Conservation (phyloP, 2,113 vertebrate genomes). For the Erythrolamprus reginae region DNA sequence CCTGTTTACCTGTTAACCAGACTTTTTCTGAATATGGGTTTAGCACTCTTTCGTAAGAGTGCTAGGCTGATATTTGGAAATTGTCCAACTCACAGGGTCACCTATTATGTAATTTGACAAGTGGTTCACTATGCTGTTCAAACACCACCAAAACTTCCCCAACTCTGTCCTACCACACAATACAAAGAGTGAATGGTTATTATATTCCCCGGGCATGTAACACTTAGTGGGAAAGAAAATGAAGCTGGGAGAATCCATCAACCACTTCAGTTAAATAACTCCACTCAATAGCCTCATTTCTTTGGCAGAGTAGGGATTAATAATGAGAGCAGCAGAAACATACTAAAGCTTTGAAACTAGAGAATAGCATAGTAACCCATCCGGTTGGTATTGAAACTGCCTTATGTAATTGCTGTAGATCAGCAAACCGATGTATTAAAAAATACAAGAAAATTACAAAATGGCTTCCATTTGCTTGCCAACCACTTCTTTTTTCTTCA, state of each 20-base stretch:
- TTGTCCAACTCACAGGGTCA: neutral
- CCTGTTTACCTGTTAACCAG: neutral
- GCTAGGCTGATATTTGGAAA: neutral
- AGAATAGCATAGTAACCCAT: neutral
- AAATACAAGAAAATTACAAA: neutral
- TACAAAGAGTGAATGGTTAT: neutral
- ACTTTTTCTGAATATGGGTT: neutral
- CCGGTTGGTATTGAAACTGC: neutral
- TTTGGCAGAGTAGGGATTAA: neutral
- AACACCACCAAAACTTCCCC: neutral
- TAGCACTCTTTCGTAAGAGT: neutral
- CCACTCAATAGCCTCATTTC: neutral
- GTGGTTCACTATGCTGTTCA: neutral
- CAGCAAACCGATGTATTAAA: neutral
- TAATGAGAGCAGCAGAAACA: neutral
- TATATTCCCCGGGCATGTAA: neutral
- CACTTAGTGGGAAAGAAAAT: neutral
- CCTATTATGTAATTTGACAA: neutral
- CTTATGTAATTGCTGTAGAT: neutral
- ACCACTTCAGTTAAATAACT: neutral
- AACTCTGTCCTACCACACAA: neutral
- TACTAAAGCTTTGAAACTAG: neutral
- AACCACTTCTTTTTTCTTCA: neutral
- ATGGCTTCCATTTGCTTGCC: neutral
- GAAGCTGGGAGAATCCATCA: neutral